A percentile compares a stretch with the other conserved stretches of the same genome.
Conservation (phyloP, 2,113 vertebrate species). For the Triplophysa rosa region DNA sequence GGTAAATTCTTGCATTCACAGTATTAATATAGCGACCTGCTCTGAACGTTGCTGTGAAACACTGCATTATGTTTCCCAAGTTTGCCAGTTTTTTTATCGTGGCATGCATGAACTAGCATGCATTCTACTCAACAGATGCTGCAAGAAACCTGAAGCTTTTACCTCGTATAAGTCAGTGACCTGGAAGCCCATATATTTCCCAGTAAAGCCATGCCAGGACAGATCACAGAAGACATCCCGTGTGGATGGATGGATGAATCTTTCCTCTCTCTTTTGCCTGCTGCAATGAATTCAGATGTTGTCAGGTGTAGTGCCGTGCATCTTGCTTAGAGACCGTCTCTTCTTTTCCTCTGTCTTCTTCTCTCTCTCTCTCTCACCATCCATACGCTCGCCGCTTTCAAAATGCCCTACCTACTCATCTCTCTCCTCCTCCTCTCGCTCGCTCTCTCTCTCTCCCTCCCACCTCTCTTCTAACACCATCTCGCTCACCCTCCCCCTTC, state of each 20-base stretch:
- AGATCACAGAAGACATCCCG: slow-evolving; percentile 5
- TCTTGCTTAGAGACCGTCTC: slow-evolving; percentile 7
- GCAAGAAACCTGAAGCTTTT: slow-evolving; percentile 16
- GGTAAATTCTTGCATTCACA: not conserved
- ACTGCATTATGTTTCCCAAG: not conserved
- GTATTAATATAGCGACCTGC: too few species aligned
- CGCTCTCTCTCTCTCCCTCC: slow-evolving; percentile 35
- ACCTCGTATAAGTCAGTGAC: slow-evolving; percentile 36
- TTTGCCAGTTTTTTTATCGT: not conserved
- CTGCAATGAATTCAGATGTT: slow-evolving; percentile 22
- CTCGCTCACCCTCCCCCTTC: slow-evolving; percentile 37
- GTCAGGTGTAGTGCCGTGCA: slow-evolving; percentile 13
- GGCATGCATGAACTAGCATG: not conserved
- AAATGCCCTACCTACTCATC: slow-evolving; percentile 39
- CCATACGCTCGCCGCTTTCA: slow-evolving; percentile 22
- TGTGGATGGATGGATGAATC: not conserved
- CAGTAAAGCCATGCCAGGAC: slow-evolving; percentile 21
- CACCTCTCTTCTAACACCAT: slow-evolving; percentile 1
- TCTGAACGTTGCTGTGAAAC: not conserved
- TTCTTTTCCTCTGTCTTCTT: slow-evolving; percentile 44
- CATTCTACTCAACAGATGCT: slow-evolving; percentile 16
- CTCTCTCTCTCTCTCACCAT: slow-evolving; percentile 25
- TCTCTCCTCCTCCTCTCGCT: slow-evolving; percentile 53
- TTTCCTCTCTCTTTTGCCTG: slow-evolving; percentile 1
- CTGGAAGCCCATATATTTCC: slow-evolving; percentile 33